Conservation (phyloP, 1,140 invertebrate genomes). For the Lordiphosa clarofinis region DNA sequence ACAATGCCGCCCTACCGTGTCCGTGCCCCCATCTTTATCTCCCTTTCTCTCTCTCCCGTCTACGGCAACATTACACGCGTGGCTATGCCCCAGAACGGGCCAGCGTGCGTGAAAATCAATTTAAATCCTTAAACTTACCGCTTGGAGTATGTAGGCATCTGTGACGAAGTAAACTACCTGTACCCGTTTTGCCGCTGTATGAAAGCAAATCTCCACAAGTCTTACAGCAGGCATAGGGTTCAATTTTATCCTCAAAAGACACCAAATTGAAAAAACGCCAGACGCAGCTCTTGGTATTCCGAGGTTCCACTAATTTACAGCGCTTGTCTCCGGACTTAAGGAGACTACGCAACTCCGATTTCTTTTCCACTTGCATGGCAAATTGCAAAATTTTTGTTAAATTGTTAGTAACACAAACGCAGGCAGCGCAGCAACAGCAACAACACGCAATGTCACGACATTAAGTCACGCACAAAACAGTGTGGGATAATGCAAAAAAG, state of each 20-base stretch:
- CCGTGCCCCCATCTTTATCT: slow-evolving; percentile 9
- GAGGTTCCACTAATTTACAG: slow-evolving; percentile 57
- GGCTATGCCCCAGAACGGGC: slow-evolving; percentile 41
- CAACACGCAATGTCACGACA: slow-evolving; percentile 48
- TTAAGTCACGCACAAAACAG: slow-evolving; percentile 70
- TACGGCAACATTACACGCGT: slow-evolving; percentile 53
- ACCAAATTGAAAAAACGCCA: slow-evolving; percentile 67
- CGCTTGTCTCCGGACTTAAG: slow-evolving; percentile 59
- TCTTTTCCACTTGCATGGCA: slow-evolving; percentile 59
- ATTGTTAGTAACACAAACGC: slow-evolving; percentile 30
- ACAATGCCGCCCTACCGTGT: slow-evolving; percentile 17
- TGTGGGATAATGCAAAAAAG: slow-evolving; percentile 36
- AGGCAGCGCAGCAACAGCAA: slow-evolving; percentile 26
- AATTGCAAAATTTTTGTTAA: slow-evolving; percentile 7
- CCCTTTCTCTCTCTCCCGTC: slow-evolving; percentile 1
- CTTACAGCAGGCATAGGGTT: slow-evolving; percentile 66
- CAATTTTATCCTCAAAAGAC: slow-evolving; percentile 54
- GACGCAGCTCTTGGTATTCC: slow-evolving; percentile 64
- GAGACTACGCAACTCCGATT: slow-evolving; percentile 51
- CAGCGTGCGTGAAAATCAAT: slow-evolving; percentile 54
- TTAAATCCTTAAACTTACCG: slow-evolving; percentile 61
- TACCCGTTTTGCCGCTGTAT: slow-evolving; percentile 62
- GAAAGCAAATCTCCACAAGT: slow-evolving; percentile 62
- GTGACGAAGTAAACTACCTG: slow-evolving; percentile 61
- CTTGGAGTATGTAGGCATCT: slow-evolving; percentile 60